These are phyloP conservation scores for Mycogona germanica DNA, from an alignment of 2,888 invertebrate species.

Conservation along the genomic window DNA sequence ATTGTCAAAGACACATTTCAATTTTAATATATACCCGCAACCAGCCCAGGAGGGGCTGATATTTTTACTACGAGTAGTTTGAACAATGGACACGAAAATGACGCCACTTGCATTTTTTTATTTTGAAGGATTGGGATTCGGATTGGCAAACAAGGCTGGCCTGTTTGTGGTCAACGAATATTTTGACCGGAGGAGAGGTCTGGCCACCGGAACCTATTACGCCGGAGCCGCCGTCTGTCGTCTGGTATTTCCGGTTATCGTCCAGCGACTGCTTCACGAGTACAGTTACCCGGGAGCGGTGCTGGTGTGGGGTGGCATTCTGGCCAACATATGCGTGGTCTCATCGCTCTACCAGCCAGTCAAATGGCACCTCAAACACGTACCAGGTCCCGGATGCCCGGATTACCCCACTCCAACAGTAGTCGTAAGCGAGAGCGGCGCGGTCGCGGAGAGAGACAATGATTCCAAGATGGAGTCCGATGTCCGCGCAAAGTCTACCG, in stretches of 20 bases:
- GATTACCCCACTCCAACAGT: background rate
- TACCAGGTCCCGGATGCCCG: constrained; percentile 31
- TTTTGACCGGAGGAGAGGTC: constrained; percentile 60
- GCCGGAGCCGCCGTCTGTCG: constrained; percentile 76
- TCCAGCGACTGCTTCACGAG: constrained; percentile 52
- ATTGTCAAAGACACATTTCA: no score
- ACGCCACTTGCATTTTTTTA: no score
- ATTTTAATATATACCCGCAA: no score
- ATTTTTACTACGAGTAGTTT: no score
- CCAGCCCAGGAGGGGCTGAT: background rate
- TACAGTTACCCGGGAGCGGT: constrained; percentile 53
- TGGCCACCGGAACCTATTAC: constrained; percentile 78
- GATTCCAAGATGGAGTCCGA: background rate
- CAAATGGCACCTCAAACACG: constrained; percentile 29
- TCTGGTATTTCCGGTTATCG: constrained; percentile 65
- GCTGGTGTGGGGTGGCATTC: constrained; percentile 7
- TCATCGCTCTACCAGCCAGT: constrained; percentile 6
- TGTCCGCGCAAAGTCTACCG: no score
- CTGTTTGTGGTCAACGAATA: constrained; percentile 81
- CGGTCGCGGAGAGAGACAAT: no score
- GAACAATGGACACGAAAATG: no score
- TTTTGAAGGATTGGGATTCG: constrained; percentile 68
- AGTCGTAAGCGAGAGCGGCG: no score
- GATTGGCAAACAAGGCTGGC: constrained; percentile 73
- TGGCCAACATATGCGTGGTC: constrained; percentile 9